phyloP scores from a whole-genome alignment of 2,113 vertebrate species.

The Vidua macroura region DNA sequence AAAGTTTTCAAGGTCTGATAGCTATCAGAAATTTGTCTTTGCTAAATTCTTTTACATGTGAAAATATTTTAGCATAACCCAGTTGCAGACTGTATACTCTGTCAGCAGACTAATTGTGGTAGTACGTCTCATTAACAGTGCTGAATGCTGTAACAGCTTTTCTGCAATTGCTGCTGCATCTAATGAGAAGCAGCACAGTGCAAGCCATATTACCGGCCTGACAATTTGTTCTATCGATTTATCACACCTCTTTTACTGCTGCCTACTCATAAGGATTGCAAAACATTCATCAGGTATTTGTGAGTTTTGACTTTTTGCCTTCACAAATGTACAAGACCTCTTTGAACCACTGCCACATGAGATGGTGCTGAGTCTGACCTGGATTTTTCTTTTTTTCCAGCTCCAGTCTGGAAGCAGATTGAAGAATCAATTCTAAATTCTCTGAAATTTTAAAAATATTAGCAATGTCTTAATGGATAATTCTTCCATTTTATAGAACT shows the following conservation, averaged over 20 bases:
- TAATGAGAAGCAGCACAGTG: constrained; percentile 71
- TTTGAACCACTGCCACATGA: neutral
- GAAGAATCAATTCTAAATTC: neutral
- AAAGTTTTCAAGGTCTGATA: neutral
- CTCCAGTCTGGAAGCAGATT: neutral
- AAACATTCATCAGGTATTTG: constrained; percentile 49
- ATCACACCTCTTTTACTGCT: constrained; percentile 51
- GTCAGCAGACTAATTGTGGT: constrained; percentile 66
- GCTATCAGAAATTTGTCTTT: neutral
- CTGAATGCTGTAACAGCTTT: constrained; percentile 62
- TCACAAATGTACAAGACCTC: neutral
- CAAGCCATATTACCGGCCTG: constrained; percentile 54
- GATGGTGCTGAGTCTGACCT: neutral
- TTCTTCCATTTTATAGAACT: neutral
- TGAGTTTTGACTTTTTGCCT: constrained; percentile 22
- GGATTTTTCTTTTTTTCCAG: neutral
- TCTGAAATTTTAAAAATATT: neutral
- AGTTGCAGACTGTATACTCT: constrained; percentile 50
- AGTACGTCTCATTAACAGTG: constrained; percentile 67
- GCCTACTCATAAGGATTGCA: constrained; percentile 50
- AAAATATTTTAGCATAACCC: constrained; percentile 10
- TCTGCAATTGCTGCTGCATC: constrained; percentile 60
- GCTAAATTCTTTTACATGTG: neutral
- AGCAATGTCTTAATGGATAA: neutral
- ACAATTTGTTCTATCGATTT: constrained; percentile 74